A percentile compares a stretch with the other conserved stretches of the same genome.
phyloP scores from a whole-genome alignment of 2,113 vertebrate species.

The Athene cunicularia region DNA sequence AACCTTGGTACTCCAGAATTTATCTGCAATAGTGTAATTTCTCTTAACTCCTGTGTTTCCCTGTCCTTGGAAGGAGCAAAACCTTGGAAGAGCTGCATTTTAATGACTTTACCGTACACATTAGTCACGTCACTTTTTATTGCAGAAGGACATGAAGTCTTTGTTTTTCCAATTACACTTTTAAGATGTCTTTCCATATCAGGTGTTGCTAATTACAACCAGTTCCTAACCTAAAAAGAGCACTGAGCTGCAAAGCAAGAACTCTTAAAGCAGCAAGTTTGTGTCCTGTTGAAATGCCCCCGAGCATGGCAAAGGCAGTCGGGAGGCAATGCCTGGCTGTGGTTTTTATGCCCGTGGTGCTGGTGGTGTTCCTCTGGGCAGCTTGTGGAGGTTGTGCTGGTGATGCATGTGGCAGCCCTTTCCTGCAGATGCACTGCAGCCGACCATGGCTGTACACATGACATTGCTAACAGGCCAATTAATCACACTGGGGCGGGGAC shows the following conservation, averaged over 20 bases:
- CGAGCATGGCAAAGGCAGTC: neutral
- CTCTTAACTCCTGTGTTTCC: neutral
- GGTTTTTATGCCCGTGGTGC: neutral
- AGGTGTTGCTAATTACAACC: neutral
- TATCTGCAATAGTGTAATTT: accelerated
- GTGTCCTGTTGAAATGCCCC: neutral
- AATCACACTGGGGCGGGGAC: neutral
- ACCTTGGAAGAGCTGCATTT: accelerated
- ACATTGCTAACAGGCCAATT: accelerated
- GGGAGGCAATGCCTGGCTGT: neutral
- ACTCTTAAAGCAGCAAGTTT: neutral
- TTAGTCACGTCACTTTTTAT: neutral
- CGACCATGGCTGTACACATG: neutral
- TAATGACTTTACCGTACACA: neutral
- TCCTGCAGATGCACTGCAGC: neutral
- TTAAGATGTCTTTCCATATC: neutral
- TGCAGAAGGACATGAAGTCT: neutral
- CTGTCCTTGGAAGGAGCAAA: neutral
- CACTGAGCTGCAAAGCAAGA: neutral
- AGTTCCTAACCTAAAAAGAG: neutral
- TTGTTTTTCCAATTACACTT: neutral
- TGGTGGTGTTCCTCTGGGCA: neutral
- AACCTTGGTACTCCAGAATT: neutral
- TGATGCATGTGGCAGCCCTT: neutral
- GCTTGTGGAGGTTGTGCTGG: neutral